These are phyloP conservation scores for Chaetogeoica ovagalla DNA, from an alignment of 2,888 invertebrate species.

Conservation along the genomic window DNA sequence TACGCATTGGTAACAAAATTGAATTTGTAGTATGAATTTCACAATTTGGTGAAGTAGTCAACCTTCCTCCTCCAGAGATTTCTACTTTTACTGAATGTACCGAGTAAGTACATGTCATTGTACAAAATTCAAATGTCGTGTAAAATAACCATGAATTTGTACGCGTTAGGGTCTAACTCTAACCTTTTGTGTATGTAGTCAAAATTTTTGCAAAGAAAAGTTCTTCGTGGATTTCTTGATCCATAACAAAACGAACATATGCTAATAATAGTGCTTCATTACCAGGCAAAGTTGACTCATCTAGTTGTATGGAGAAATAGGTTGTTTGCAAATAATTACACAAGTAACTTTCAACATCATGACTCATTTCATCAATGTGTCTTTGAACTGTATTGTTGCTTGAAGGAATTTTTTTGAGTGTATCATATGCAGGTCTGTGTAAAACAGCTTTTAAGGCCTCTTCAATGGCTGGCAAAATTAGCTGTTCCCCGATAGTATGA, in stretches of 20 bases:
- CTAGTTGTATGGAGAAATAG: slow-evolving; percentile 37
- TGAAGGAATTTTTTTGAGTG: slow-evolving; percentile 25
- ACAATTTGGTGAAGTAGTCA: too few species aligned
- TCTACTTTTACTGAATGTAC: not conserved
- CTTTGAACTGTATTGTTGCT: slow-evolving; percentile 35
- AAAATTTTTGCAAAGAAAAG: slow-evolving; percentile 19
- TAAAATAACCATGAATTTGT: slow-evolving; percentile 9
- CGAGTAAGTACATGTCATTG: not conserved
- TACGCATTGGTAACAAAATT: too few species aligned
- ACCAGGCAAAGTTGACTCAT: slow-evolving; percentile 15
- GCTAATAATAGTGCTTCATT: slow-evolving; percentile 17
- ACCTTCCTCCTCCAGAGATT: too few species aligned
- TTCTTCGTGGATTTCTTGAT: slow-evolving; percentile 22
- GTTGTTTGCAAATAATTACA: slow-evolving; percentile 22
- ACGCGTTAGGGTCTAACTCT: too few species aligned
- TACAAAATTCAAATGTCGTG: not conserved
- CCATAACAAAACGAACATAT: slow-evolving; percentile 21
- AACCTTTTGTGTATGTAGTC: slow-evolving; percentile 16
- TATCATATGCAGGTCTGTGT: too few species aligned
- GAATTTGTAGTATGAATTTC: too few species aligned
- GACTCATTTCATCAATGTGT: slow-evolving; percentile 29
- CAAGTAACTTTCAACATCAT: slow-evolving; percentile 19
- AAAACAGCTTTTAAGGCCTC: too few species aligned
- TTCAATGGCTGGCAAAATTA: too few species aligned
- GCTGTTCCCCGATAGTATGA: too few species aligned